Evolutionary conservation across 2,888 invertebrate species (phyloP).

Genomic region (Ormyrus rosae): DNA sequence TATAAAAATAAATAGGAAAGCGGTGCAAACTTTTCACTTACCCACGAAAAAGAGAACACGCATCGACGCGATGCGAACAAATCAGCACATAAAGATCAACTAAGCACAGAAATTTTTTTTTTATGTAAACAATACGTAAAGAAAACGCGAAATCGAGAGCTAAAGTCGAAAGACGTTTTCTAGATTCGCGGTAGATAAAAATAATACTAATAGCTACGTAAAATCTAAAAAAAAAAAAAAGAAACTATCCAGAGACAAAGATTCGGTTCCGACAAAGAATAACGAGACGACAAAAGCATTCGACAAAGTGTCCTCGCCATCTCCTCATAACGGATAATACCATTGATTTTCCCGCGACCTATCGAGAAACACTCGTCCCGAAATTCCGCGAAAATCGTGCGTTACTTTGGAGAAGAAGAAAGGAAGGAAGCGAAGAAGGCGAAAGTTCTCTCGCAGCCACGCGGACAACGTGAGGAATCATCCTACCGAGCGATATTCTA

Average conservation of each 20-base stretch:
- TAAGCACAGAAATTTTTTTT: conserved; percentile 36
- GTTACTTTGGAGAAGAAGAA: conserved; percentile 24
- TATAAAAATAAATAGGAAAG: conserved; percentile 26
- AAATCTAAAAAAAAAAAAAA: conserved; percentile 3
- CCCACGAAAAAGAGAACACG: conserved; percentile 28
- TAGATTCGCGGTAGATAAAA: conserved; percentile 20
- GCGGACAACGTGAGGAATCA: conserved; percentile 37
- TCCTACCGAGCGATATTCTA: conserved; percentile 37
- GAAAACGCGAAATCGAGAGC: background rate
- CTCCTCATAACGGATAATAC: conserved; percentile 11
- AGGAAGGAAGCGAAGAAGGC: conserved; percentile 5
- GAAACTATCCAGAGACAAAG: background rate
- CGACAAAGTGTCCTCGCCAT: conserved; percentile 36
- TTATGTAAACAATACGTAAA: conserved; percentile 24
- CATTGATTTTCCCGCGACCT: conserved; percentile 23
- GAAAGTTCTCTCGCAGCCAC: conserved; percentile 45
- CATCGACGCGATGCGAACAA: conserved; percentile 45
- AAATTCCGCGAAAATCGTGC: conserved; percentile 1
- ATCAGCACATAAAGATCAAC: conserved; percentile 41
- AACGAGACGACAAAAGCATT: background rate
- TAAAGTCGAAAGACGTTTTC: conserved; percentile 1
- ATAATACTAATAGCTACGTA: conserved; percentile 13
- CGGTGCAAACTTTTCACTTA: conserved; percentile 50
- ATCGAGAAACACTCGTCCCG: conserved; percentile 5
- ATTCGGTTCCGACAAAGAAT: conserved; percentile 18